phyloP scores from a whole-genome alignment of 2,113 vertebrate species.

The Oryzias woworae region DNA sequence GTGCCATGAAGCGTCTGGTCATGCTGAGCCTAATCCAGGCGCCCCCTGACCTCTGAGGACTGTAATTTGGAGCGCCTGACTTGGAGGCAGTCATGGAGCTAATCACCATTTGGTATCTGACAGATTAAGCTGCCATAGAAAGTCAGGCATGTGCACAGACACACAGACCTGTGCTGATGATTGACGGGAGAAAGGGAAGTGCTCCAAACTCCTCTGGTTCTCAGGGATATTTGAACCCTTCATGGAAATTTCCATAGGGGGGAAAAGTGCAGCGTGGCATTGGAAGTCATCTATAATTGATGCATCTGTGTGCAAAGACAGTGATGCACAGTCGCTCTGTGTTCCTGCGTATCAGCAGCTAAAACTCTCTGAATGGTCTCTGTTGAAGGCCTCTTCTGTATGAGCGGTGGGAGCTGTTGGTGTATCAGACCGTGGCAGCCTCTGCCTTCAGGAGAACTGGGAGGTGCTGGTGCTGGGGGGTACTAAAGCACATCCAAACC shows the following conservation, averaged over 20 bases:
- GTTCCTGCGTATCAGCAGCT: conserved; percentile 54
- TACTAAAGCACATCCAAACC: conserved; percentile 51
- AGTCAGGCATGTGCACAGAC: conserved; percentile 32
- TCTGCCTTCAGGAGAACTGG: conserved; percentile 57
- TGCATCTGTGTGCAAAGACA: conserved; percentile 1
- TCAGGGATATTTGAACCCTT: conserved; percentile 74
- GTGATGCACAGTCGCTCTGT: conserved; percentile 44
- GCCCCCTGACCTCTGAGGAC: conserved; percentile 68
- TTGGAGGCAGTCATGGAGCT: conserved; percentile 71
- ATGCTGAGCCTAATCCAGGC: conserved; percentile 39
- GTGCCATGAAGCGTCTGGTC: conserved; percentile 33
- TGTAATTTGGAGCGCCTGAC: conserved; percentile 74
- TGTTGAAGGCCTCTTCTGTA: conserved; percentile 53
- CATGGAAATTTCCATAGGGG: conserved; percentile 74
- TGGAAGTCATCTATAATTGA: conserved; percentile 33
- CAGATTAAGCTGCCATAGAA: conserved; percentile 70
- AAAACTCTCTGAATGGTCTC: conserved; percentile 41
- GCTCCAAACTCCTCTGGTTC: conserved; percentile 69
- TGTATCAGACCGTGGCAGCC: conserved; percentile 61
- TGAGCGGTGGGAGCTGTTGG: conserved; percentile 54
- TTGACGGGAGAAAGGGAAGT: conserved; percentile 74
- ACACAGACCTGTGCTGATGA: conserved; percentile 57
- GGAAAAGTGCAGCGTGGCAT: conserved; percentile 51
- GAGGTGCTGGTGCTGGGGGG: not conserved
- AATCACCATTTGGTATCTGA: conserved; percentile 77